A percentile compares a stretch with the other conserved stretches of the same genome.
Evolutionary conservation across 1,140 invertebrate species (phyloP).

Genomic region (Oedothorax gibbosus): DNA sequence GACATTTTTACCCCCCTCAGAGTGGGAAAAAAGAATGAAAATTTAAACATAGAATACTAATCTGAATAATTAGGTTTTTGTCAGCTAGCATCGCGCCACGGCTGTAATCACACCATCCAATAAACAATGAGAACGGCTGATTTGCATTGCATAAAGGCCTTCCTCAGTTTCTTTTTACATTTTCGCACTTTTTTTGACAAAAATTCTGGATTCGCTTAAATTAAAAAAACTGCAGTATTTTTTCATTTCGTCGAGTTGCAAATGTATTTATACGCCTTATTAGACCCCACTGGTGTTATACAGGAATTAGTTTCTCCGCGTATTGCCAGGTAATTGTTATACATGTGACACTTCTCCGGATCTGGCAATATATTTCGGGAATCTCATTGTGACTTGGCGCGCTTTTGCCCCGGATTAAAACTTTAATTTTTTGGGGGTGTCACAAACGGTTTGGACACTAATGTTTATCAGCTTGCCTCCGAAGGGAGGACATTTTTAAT

Average conservation of each 20-base stretch:
- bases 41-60: slow-evolving; percentile 61
- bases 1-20: background rate
- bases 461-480: background rate
- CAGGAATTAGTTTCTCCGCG: slow-evolving; percentile 45
- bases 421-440: slow-evolving; percentile 47
- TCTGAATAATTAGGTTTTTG: slow-evolving; percentile 61
- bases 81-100: slow-evolving; percentile 47
- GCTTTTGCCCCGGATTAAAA: slow-evolving; percentile 51
- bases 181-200: slow-evolving; percentile 21
- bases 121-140: slow-evolving; percentile 59
- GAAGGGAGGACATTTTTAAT: slow-evolving; percentile 32
- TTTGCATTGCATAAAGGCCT: slow-evolving; percentile 58
- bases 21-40: slow-evolving; percentile 51
- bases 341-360: slow-evolving; percentile 51
- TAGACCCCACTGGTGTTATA: slow-evolving; percentile 34
- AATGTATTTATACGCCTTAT: slow-evolving; percentile 57
- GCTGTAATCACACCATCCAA: slow-evolving; percentile 60
- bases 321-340: slow-evolving; percentile 59
- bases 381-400: slow-evolving; percentile 33
- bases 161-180: slow-evolving; percentile 33
- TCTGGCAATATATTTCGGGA: slow-evolving; percentile 53
- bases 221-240: slow-evolving; percentile 49
- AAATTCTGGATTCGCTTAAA: slow-evolving; percentile 50
- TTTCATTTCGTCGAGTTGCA: slow-evolving; percentile 45
- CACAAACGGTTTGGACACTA: background rate